phyloP scores from a whole-genome alignment of 2,113 vertebrate species.

The Empidonax traillii region DNA sequence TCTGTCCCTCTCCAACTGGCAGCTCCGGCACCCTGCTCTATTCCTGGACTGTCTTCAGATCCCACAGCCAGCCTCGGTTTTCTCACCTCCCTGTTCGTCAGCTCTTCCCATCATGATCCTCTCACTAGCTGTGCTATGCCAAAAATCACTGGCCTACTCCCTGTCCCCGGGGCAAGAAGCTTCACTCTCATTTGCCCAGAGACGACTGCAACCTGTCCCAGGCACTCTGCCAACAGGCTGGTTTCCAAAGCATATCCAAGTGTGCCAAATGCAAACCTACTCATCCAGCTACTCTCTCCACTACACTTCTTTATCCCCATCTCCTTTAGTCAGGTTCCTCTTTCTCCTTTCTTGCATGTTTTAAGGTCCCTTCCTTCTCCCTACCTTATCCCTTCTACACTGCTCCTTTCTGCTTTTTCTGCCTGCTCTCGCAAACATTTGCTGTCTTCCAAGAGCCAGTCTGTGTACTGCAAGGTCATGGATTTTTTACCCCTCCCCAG shows the following conservation, averaged over 20 bases:
- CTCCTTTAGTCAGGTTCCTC: not conserved
- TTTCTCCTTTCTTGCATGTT: not conserved
- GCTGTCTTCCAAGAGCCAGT: not conserved
- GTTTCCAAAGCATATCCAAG: not conserved
- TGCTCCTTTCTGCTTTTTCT: not conserved
- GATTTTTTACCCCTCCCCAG: not conserved
- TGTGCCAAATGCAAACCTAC: not conserved
- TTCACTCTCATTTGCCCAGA: conserved; percentile 4
- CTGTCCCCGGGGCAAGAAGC: conserved; percentile 19
- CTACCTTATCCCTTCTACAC: not conserved
- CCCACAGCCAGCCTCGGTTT: not conserved
- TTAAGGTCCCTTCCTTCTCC: not conserved
- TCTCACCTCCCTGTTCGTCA: not conserved
- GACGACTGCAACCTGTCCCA: not conserved
- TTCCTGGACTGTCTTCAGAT: conserved; percentile 1
- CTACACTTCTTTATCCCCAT: not conserved
- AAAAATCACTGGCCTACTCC: conserved; percentile 3
- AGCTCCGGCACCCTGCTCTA: not conserved
- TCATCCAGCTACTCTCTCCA: not conserved
- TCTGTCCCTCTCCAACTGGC: not conserved
- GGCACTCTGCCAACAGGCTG: not conserved
- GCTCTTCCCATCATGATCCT: not conserved
- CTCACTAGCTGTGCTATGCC: not conserved
- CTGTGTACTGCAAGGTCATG: not conserved
- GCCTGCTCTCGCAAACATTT: not conserved